A percentile compares a stretch with the other conserved stretches of the same genome.
phyloP scores from a whole-genome alignment of 2,113 vertebrate species.

The Heliornis fulica region DNA sequence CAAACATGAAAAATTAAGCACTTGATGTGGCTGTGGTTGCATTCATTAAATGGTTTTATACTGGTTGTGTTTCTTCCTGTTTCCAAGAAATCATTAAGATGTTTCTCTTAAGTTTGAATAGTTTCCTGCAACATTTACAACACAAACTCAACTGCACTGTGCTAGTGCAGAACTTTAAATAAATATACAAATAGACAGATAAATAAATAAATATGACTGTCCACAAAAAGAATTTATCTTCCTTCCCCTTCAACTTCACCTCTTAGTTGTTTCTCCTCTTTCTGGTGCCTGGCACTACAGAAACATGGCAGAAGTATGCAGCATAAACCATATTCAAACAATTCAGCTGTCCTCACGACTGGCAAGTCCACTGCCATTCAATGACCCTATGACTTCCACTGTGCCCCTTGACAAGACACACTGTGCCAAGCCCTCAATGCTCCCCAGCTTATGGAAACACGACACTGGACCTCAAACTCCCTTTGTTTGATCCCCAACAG shows the following conservation, averaged over 20 bases:
- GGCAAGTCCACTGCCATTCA: not conserved
- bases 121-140: not conserved
- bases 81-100: not conserved
- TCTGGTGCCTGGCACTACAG: too few species aligned
- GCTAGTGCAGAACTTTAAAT: not conserved
- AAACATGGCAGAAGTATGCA: not conserved
- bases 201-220: rapidly evolving
- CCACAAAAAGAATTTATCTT: not conserved
- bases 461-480: too few species aligned
- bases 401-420: too few species aligned
- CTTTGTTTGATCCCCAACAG: not conserved
- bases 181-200: too few species aligned
- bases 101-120: not conserved
- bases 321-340: not conserved
- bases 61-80: too few species aligned
- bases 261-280: not conserved
- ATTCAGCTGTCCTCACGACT: too few species aligned
- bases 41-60: not conserved
- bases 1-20: not conserved
- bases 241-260: not conserved
- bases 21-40: not conserved
- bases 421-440: not conserved
- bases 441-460: not conserved
- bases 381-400: not conserved
- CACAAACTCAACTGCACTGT: not conserved